These are phyloP conservation scores for Himantopus leucocephalus DNA, from an alignment of 2,113 vertebrate species.

Conservation along the genomic window DNA sequence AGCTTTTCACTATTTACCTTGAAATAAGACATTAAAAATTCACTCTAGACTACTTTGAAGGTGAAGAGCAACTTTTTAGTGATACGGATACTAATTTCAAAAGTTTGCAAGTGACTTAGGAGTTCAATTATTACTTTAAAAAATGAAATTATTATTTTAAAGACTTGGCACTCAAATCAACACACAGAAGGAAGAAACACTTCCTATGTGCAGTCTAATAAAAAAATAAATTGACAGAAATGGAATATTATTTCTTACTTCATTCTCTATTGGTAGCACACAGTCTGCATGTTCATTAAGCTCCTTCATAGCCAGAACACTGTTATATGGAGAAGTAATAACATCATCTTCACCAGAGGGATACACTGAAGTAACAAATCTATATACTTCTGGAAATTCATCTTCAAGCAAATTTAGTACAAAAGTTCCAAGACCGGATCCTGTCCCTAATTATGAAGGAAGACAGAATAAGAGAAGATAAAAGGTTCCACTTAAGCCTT, in stretches of 20 bases:
- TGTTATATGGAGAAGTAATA: conserved; percentile 97
- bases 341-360: conserved; percentile 95
- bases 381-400: conserved; percentile 93
- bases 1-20: neutral
- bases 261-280: conserved; percentile 93
- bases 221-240: neutral
- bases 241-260: conserved; percentile 76
- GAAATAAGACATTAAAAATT: neutral
- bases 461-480: conserved; percentile 11
- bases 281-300: conserved; percentile 94
- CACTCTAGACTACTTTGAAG: neutral
- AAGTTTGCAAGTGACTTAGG: neutral
- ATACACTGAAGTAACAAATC: conserved; percentile 90
- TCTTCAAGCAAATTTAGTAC: conserved; percentile 90
- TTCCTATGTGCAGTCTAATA: neutral
- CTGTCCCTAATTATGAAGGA: conserved; percentile 82
- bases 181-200: neutral
- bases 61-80: neutral
- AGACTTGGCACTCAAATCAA: neutral
- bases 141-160: neutral
- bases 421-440: conserved; percentile 93
- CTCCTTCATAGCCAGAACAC: conserved; percentile 92
- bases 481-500: neutral
- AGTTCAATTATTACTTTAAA: neutral
- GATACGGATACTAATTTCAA: neutral